Base-by-base conservation (phyloP, 2,888 invertebrate species). In the Lymantria monacha region DNA sequence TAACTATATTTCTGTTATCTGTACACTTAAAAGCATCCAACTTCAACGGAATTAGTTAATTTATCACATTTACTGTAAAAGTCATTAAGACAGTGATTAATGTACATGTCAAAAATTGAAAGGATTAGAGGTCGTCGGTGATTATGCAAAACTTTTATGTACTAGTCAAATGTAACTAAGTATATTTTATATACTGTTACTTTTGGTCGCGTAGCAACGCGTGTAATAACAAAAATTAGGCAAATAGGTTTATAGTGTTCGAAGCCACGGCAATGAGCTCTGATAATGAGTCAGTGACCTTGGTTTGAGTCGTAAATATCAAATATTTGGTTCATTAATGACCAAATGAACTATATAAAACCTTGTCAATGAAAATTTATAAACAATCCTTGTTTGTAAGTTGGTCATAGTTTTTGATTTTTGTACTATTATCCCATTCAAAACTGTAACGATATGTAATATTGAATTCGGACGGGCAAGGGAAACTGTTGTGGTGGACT, bases 201-300 rank as follows among this genome's bases (percentile, higher is more conserved):
- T 52, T n/a, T 47, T 55, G 43, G 81, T 87, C 63, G 64, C 70
- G 66, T 79, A 66, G 73, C 57, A 51, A 86, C 84, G 57, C 42
- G 63, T 69, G 74, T 79, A 82, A 76, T 84, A 87, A 87, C 87
- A 88, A 82, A 33, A 82, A 83, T 87, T 85, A 81, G 76, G 81
- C 74, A 79, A 81, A 79, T 76, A 76, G 22, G 22, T 67, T 61
- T 62, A 41, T 53, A 47, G 13, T 14, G 37, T 46, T 49, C 15
- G 30, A 31, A 41, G 57, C 43, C 22, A 51, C 48, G 46, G 52
- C 42, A 44, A n/a, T 49, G 51, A 59, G 47, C 13, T 49, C 48
- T 50, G 54, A 61, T 69, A 67, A 65, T 67, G 57, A 66, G 53
- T 42, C 38, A 7, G 41, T 48, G 63, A 62, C 69, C 69, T 72